Evolutionary conservation across 2,113 vertebrate species (phyloP), one percentile per base, ranked within the genome.

Genomic region (Eonycteris spelaea): DNA sequence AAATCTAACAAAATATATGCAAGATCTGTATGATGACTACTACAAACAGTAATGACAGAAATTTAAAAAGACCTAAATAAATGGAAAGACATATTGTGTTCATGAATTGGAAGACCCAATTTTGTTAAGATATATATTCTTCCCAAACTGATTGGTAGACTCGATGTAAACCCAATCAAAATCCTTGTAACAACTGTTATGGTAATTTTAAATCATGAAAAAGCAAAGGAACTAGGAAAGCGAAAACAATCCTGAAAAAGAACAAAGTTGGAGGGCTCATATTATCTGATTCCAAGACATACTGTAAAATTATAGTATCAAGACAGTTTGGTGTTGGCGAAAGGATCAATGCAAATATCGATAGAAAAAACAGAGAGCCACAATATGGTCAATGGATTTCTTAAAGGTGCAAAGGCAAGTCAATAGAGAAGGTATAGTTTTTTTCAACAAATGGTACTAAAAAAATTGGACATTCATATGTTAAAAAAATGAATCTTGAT

Each of bases 181-280:
- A 59, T 79, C 13, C 12, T 35, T 68, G 15, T 11, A 89, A 92
- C 12, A 94, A 92, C 10, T 8, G 24, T 45, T 16, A 77, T 18
- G 61, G 33, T 43, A 33, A 73, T 95, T 90, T 38, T 67, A 61
- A 75, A 63, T 90, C 86, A 90, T 22, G 21, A 45, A 86, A 97
- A 94, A 73, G 67, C 5, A 45, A 92, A 80, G 61, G 33, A 82
- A 33, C 4, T 30, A 53, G 9, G 30, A 90, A 78, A 93, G 24
- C 3, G 28, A 87, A 83, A 79, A 51, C 9, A 96, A 87, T 21
- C n/a, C 24, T 94, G 12, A 59, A 80, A n/a, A 78, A 57, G 26
- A 80, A 26, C 4, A 40, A 73, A 86, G 35, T 28, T 67, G 28
- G 33, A 96, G 14, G 71, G 33, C 6, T 65, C 61, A 59, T 1